Evolutionary conservation across 2,888 invertebrate species (phyloP).

Genomic region (Trisateles emortualis): DNA sequence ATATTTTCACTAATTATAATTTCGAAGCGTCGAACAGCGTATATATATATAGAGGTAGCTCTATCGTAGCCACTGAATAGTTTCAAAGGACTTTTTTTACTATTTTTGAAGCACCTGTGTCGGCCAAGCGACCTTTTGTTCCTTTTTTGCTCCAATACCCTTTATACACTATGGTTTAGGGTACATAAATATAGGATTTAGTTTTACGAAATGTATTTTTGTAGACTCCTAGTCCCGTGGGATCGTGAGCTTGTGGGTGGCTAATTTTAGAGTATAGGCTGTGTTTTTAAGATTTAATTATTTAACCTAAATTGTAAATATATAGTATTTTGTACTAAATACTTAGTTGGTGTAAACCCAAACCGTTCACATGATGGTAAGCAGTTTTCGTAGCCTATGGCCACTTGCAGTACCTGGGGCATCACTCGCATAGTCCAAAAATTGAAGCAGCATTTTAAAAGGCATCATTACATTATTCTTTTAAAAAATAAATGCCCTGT

Average conservation of each 20-base stretch:
- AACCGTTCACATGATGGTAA: too few relatives aligned
- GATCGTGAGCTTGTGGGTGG: not conserved
- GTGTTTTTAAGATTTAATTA: not conserved
- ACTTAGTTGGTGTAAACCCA: too few relatives aligned
- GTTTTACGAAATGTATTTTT: conserved; percentile 17
- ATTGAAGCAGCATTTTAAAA: too few relatives aligned
- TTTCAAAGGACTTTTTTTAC: conserved; percentile 69
- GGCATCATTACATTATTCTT: too few relatives aligned
- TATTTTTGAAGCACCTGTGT: conserved; percentile 73
- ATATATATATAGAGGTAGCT: conserved; percentile 15
- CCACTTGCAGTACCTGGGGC: too few relatives aligned
- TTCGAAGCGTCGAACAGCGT: not conserved
- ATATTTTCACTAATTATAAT: conserved; percentile 10
- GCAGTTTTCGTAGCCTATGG: too few relatives aligned
- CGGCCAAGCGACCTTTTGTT: conserved; percentile 53
- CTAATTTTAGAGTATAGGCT: not conserved
- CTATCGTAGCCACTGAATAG: conserved; percentile 66
- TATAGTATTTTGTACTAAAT: too few relatives aligned
- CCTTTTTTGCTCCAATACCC: conserved; percentile 50
- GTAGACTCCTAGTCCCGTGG: not conserved
- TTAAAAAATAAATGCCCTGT: too few relatives aligned
- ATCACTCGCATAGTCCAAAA: too few relatives aligned
- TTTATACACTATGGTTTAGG: conserved; percentile 44
- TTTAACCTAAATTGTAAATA: too few relatives aligned
- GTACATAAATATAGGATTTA: conserved; percentile 36